Evolutionary conservation across 2,888 invertebrate species (phyloP).

Genomic region (Hyposoter dolosus): DNA sequence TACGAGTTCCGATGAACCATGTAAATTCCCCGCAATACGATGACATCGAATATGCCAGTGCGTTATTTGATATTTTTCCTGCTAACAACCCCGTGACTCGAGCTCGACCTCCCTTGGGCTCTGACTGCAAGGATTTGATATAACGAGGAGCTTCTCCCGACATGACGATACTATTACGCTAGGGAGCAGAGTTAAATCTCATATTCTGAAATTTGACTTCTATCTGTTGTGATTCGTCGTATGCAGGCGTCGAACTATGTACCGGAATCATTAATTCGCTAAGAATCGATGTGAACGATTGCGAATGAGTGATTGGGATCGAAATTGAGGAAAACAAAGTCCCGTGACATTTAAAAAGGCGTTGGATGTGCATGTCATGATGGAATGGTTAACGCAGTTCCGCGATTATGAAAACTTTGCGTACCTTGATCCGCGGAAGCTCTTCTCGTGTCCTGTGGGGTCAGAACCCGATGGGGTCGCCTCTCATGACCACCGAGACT

Average conservation of each 20-base stretch:
- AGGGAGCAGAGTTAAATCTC: conserved; percentile 28
- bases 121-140: conserved; percentile 28
- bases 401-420: conserved; percentile 4
- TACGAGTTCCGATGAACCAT: neutral
- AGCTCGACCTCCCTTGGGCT: conserved; percentile 23
- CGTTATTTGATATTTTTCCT: conserved; percentile 28
- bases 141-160: conserved; percentile 55
- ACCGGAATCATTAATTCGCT: neutral
- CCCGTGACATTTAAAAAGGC: neutral
- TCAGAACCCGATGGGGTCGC: conserved; percentile 87
- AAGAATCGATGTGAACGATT: neutral
- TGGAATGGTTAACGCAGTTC: neutral
- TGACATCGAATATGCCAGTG: conserved; percentile 32
- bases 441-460: conserved; percentile 79
- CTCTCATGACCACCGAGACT: conserved; percentile 85
- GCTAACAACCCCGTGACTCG: conserved; percentile 42
- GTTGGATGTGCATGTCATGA: no score
- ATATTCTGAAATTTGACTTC: conserved; percentile 7
- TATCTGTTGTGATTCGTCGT: conserved; percentile 33
- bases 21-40: neutral
- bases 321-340: neutral
- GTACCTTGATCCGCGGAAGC: conserved; percentile 82
- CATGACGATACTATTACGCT: conserved; percentile 45
- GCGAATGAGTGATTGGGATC: neutral
- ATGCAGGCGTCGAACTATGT: neutral